Base-by-base conservation (phyloP, 2,113 vertebrate species). In the Psittacus erithacus region DNA sequence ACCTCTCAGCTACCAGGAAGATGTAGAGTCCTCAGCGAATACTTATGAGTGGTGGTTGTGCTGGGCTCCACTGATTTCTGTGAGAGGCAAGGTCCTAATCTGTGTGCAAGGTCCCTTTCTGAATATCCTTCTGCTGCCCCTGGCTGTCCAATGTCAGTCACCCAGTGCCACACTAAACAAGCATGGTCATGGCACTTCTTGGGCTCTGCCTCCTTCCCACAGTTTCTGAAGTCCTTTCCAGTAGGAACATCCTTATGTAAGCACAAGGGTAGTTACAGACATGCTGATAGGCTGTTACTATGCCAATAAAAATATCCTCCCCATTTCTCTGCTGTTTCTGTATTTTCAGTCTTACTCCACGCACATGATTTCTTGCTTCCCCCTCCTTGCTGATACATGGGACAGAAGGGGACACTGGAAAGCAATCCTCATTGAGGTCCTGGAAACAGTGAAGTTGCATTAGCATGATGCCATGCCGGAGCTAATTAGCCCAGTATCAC, bases 1-100 rank as follows among this genome's bases (percentile, higher is more conserved):
- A 91, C 91, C 83, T 89, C 67, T 95, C 86, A 65, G 62, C 70
- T 91, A 73, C 83, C 65, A 73, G 10, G 52, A 95, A 91, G 89
- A 92, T 73, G 82, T 79, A 68, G 65, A 57, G 81, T 75, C 91
- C 95, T 91, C 44, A 49, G 89, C 0, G 9, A 82, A 85, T 73
- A 76, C 74, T 88, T 76, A 57, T 0, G 17, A 46, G 35, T 31
- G 38, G n/a, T 7, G 28, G 74, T 53, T 92, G 77, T 55, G 65
- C 87, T 70, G 63, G 87, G 75, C 93, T 92, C n/a, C 35, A 11
- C 77, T 57, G 67, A 89, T 92, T 87, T 85, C 52, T 84, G 31
- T 3, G 52, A 78, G 78, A 84, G 74, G 57, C 50, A 86, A 84
- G 60, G 49, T 96, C 53, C n/a, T 65, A 19, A 73, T 88, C 77